phyloP scores from a whole-genome alignment of 2,113 vertebrate genomes.

The Chiloscyllium plagiosum region DNA sequence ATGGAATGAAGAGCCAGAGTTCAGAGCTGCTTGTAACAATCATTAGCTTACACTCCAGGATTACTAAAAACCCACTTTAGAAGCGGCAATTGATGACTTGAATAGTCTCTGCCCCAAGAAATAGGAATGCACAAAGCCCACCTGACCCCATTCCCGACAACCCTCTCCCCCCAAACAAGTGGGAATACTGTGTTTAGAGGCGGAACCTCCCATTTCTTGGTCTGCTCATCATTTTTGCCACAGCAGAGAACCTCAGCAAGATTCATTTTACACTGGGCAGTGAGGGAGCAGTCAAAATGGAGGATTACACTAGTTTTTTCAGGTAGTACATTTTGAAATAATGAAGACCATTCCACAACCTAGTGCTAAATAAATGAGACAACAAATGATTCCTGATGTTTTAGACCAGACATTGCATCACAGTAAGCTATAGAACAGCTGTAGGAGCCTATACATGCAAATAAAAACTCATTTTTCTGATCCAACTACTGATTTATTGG shows the following conservation, averaged over 20 bases:
- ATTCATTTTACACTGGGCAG: not conserved
- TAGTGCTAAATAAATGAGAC: not conserved
- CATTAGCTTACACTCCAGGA: too few species aligned
- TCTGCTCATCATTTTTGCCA: too few species aligned
- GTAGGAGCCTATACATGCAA: not conserved
- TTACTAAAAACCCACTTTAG: too few species aligned
- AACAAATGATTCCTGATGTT: not conserved
- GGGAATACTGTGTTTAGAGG: too few species aligned
- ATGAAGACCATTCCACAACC: slow-evolving; percentile 5
- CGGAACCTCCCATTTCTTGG: too few species aligned
- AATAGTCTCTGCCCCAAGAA: too few species aligned
- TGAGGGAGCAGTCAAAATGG: not conserved
- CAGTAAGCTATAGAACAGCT: not conserved
- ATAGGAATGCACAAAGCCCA: too few species aligned
- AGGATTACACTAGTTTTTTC: not conserved
- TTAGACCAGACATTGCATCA: not conserved
- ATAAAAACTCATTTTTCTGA: not conserved
- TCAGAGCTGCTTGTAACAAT: too few species aligned
- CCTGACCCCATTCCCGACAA: too few species aligned
- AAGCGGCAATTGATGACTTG: too few species aligned
- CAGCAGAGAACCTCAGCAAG: not conserved
- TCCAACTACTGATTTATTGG: slow-evolving; percentile 29
- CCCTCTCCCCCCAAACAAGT: too few species aligned
- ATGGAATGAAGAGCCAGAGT: too few species aligned
- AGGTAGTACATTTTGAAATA: not conserved